Percentiles rank a stretch among this genome's conserved stretches.
Evolutionary conservation across 2,113 vertebrate species (phyloP).

Genomic region (Rhabdomys dilectus): DNA sequence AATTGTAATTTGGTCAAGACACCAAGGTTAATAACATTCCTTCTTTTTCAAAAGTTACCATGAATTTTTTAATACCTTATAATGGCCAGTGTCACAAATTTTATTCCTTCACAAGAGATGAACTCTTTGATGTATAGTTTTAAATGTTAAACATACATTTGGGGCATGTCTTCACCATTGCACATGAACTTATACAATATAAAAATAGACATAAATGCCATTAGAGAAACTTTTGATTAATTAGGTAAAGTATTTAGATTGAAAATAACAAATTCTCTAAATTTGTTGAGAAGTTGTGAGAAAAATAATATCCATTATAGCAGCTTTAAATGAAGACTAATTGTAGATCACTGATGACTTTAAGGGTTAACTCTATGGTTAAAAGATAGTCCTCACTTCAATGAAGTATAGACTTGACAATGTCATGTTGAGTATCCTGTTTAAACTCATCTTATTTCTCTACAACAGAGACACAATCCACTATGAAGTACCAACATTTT

Average conservation of each 20-base stretch:
- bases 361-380: background rate
- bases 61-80: slow-evolving; percentile 81
- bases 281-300: background rate
- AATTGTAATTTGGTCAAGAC: slow-evolving; percentile 83
- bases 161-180: slow-evolving; percentile 38
- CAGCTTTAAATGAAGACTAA: background rate
- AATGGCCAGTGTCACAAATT: slow-evolving; percentile 76
- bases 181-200: background rate
- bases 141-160: slow-evolving; percentile 61
- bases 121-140: slow-evolving; percentile 62
- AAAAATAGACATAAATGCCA: background rate
- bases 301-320: background rate
- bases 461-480: background rate
- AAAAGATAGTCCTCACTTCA: background rate
- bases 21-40: slow-evolving; percentile 81
- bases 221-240: slow-evolving; percentile 31
- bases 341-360: background rate
- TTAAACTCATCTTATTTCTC: background rate
- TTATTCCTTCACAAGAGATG: slow-evolving; percentile 64
- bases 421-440: background rate
- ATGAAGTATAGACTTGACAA: background rate
- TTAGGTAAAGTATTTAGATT: background rate
- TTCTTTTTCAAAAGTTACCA: slow-evolving; percentile 79
- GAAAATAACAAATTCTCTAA: slow-evolving; percentile 50
- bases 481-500: background rate